Conservation (phyloP, 2,113 vertebrate species). For the Muscicapa adusta region DNA sequence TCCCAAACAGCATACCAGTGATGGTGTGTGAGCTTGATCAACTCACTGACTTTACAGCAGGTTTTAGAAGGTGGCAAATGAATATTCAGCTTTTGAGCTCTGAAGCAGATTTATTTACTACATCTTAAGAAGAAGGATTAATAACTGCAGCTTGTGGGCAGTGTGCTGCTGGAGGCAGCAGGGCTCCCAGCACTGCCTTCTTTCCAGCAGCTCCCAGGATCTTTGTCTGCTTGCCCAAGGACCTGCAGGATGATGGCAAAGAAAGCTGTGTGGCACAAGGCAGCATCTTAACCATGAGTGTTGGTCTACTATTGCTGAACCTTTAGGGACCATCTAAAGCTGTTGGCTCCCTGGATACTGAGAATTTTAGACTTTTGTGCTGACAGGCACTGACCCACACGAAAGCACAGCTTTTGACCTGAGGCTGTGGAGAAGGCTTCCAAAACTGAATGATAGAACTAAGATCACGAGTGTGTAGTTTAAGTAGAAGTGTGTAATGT, state of each 20-base stretch:
- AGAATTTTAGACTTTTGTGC: too few relatives aligned
- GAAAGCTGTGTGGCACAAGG: not conserved
- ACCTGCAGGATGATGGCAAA: not conserved
- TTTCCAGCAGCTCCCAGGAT: not conserved
- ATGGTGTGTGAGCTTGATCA: not conserved
- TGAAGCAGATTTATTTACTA: not conserved
- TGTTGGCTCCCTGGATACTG: too few relatives aligned
- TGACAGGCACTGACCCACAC: too few relatives aligned
- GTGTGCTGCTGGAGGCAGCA: not conserved
- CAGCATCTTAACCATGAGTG: not conserved
- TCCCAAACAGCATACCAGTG: not conserved
- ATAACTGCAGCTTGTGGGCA: not conserved
- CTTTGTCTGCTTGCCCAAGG: not conserved
- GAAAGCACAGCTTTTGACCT: too few relatives aligned
- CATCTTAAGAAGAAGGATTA: not conserved
- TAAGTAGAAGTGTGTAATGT: too few relatives aligned
- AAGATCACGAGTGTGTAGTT: too few relatives aligned
- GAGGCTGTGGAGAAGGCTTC: too few relatives aligned
- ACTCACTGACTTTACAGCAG: not conserved
- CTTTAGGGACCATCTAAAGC: not conserved
- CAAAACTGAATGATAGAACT: too few relatives aligned
- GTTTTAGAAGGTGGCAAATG: not conserved
- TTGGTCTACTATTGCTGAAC: not conserved
- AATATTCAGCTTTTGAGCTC: not conserved
- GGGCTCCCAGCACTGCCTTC: not conserved